Base-by-base conservation (phyloP, 2,888 invertebrate genomes). In the Acanthosepion pharaonis region DNA sequence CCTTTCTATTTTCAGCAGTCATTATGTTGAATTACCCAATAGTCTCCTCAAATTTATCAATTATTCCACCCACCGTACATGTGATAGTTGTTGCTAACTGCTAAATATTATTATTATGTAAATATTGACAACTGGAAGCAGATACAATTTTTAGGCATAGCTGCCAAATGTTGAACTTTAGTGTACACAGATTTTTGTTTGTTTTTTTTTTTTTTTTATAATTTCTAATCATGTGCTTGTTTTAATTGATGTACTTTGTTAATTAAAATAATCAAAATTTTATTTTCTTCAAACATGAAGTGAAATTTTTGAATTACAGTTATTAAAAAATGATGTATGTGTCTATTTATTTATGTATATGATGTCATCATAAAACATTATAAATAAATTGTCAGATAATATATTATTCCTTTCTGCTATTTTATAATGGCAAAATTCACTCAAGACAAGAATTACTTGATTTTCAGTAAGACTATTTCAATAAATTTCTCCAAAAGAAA, bases 81-180 rank as follows among this genome's bases (percentile, higher is more conserved):
- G 78, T 78, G 78, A 33, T 78, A 78, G n/a, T 78, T 78, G 15
- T 78, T 78, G 78, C 28, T 55, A 25, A 78, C n/a, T 78, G n/a
- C 78, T 78, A n/a, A n/a, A n/a, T 78, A 33, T 78, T 78, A 78
- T 78, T 78, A 78, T 78, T 78, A 33, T 78, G n/a, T 78, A 78
- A 78, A 78, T 78, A 78, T 78, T 78, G 11, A 78, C 78, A 78
- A n/a, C 23, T 78, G 78, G 78, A 78, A 78, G 78, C n/a, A 78
- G n/a, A 78, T 9, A 78, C 6, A 78, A n/a, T 78, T 78, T 25
- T 78, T 78, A 78, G 11, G 9, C 78, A 23, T 11, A 33, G 78
- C 33, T 78, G 78, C 78, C 78, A 78, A 78, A 78, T 33, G 78
- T 78, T 78, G n/a, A 78, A n/a, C 15, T 78, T n/a, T n/a, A 78